Evolutionary conservation across 2,797 vertebrate species (phyloP).

Genomic region (Setipinna tenuifilis): DNA sequence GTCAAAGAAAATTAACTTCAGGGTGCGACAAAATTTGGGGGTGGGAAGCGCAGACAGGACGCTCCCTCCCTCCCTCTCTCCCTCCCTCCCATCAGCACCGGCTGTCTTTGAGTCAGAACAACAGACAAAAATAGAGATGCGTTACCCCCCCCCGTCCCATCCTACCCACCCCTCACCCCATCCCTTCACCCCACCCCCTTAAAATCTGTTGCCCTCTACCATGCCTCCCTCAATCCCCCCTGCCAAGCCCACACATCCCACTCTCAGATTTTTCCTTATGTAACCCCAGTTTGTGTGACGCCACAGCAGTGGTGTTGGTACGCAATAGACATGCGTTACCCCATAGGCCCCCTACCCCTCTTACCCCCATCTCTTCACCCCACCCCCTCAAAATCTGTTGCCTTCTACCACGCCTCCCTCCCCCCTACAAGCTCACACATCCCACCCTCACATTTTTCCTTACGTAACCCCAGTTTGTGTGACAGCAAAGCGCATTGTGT

Average conservation of each 20-base stretch:
- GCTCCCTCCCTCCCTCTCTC: neutral
- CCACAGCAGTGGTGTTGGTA: no score
- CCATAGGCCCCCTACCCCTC: neutral
- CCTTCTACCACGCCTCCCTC: neutral
- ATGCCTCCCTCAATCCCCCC: neutral
- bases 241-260: neutral
- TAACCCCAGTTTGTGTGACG: neutral
- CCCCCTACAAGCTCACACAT: neutral
- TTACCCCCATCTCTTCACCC: neutral
- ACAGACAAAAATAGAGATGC: neutral
- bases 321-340: neutral
- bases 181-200: neutral
- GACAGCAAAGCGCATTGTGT: neutral
- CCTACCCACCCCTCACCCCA: no score
- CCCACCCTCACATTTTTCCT: neutral
- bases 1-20: slow-evolving; percentile 18
- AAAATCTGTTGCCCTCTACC: neutral
- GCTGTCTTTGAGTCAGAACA: neutral
- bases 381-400: neutral
- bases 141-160: neutral
- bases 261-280: neutral
- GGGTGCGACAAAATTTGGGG: neutral
- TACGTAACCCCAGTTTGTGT: slow-evolving; percentile 1
- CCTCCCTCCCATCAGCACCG: no score
- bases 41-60: neutral